Evolutionary conservation across 2,888 invertebrate genomes (phyloP).

Genomic region (Phrixothrix hirtus): DNA sequence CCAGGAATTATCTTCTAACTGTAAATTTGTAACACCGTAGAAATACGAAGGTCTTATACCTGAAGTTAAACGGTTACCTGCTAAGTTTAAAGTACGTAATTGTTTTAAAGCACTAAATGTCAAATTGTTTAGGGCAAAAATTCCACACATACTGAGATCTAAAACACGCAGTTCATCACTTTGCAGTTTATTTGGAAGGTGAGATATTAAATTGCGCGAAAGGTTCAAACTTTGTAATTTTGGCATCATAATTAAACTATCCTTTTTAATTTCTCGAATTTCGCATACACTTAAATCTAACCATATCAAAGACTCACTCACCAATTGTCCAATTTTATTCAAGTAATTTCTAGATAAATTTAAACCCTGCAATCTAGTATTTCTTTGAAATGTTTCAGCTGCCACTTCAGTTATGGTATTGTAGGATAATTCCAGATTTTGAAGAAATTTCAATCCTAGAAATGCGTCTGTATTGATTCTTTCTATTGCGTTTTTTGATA

Average conservation of each 20-base stretch:
- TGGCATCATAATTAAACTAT: slow-evolving; percentile 63
- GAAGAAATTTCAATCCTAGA: slow-evolving; percentile 61
- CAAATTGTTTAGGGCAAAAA: slow-evolving; percentile 64
- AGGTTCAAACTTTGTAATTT: slow-evolving; percentile 65
- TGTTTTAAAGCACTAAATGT: slow-evolving; percentile 67
- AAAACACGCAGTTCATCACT: slow-evolving; percentile 65
- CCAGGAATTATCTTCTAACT: slow-evolving; percentile 76
- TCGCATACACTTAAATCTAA: slow-evolving; percentile 71
- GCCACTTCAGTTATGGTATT: slow-evolving; percentile 68
- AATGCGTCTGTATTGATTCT: slow-evolving; percentile 66
- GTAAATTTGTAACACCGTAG: slow-evolving; percentile 63
- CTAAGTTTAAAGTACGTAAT: slow-evolving; percentile 65
- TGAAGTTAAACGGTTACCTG: slow-evolving; percentile 71
- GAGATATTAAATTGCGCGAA: slow-evolving; percentile 67
- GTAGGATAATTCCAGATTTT: slow-evolving; percentile 69
- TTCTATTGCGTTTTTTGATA: slow-evolving; percentile 69
- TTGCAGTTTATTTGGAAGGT: slow-evolving; percentile 64
- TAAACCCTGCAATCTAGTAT: slow-evolving; percentile 63
- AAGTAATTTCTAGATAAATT: slow-evolving; percentile 70
- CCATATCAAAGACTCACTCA: slow-evolving; percentile 61
- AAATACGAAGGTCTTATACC: slow-evolving; percentile 65
- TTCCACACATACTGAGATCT: slow-evolving; percentile 64
- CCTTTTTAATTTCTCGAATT: slow-evolving; percentile 62
- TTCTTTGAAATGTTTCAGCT: slow-evolving; percentile 63
- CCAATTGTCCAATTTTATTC: slow-evolving; percentile 61